Conservation (phyloP, 2,888 invertebrate genomes). For the Caenorhabditis macrosperma region DNA sequence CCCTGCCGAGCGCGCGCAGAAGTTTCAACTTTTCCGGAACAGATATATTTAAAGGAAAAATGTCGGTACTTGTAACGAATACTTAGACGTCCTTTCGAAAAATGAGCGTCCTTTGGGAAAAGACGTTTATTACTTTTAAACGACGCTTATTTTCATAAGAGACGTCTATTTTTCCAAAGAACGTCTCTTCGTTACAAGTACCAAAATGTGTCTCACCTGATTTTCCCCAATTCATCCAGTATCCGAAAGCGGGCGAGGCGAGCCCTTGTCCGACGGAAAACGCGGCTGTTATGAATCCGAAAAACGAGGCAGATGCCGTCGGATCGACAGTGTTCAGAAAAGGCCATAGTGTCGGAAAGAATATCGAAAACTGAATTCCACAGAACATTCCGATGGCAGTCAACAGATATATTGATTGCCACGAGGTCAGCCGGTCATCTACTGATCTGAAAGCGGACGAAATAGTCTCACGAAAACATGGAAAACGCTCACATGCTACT, state of each 20-base stretch:
- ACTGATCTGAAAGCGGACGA: slow-evolving; percentile 14
- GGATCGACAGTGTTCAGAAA: slow-evolving; percentile 68
- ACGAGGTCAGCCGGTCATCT: slow-evolving; percentile 59
- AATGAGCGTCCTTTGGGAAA: too few relatives aligned
- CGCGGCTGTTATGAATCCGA: slow-evolving; percentile 68
- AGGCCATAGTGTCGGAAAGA: slow-evolving; percentile 68
- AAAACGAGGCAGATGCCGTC: slow-evolving; percentile 64
- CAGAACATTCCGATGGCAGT: slow-evolving; percentile 68
- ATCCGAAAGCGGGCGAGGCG: slow-evolving; percentile 66
- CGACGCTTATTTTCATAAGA: too few relatives aligned
- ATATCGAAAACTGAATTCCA: slow-evolving; percentile 69
- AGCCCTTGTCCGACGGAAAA: slow-evolving; percentile 67
- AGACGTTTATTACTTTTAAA: too few relatives aligned
- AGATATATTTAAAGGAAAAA: too few relatives aligned
- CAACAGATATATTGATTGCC: slow-evolving; percentile 66
- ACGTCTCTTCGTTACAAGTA: too few relatives aligned
- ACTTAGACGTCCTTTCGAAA: too few relatives aligned
- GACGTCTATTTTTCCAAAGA: too few relatives aligned
- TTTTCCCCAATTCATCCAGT: slow-evolving; percentile 67
- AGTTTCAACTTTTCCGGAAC: too few relatives aligned
- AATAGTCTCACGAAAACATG: neutral
- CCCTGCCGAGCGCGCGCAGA: too few relatives aligned
- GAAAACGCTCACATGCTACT: neutral
- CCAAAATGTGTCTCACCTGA: too few relatives aligned
- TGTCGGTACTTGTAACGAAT: too few relatives aligned